Evolutionary conservation across 2,113 vertebrate genomes (phyloP), one percentile per base, ranked within the genome.

Genomic region (Caranx ignobilis): DNA sequence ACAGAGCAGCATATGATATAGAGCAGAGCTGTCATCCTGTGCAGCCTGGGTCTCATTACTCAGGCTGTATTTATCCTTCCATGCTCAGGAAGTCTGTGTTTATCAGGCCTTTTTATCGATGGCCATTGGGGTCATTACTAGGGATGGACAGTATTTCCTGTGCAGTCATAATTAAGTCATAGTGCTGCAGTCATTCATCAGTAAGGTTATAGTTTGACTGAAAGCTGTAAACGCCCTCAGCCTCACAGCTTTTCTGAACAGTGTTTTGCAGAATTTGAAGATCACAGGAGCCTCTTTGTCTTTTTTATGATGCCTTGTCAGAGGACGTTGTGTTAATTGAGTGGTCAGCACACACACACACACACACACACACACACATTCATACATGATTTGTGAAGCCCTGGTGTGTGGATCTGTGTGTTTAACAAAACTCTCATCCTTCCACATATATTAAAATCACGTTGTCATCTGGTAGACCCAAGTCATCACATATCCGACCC

Each of bases 61-160:
- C 88, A 84, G 78, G 63, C 81, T 32, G 81, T 82, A 92, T 94
- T 93, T 89, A 89, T 87, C 90, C 92, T 84, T 75, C 89, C 84
- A 71, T 79, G 86, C 92, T 81, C 94, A 92, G 93, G 92, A 94
- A 91, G 93, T 93, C 76, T 82, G 77, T 68, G 73, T 87, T 91
- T 95, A 95, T 95, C 95, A 93, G 87, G 87, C 87, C 93, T 95
- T 94, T 94, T 94, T 94, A 94, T 95, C 94, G 86, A 94, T 89
- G 91, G 89, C 84, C 83, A 80, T 86, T 19, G 72, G 85, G 91
- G 84, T 94, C 88, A 86, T 94, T 94, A 93, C 88, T 77, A 90
- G 86, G 91, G 90, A 94, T 87, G 87, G 91, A 91, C 88, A 81
- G 82, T 80, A 91, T 93, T 95, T 94, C 93, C 93, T 94, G 93